Conservation (phyloP, 2,888 invertebrate species). For the Eupithecia inturbata region DNA sequence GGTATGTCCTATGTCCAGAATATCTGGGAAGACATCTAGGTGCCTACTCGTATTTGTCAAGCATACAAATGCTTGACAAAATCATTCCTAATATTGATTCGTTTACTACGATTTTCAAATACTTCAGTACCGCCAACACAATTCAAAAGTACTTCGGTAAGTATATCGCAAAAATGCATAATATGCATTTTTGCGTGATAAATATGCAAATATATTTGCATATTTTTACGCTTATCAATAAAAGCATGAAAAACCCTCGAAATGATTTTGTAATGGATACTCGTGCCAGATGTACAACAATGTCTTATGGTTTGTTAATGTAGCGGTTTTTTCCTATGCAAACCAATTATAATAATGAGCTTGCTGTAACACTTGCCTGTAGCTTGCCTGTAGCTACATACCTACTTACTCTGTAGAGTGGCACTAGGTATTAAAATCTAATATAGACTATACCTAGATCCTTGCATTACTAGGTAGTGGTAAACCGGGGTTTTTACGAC, state of each 20-base stretch:
- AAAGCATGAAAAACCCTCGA: neutral
- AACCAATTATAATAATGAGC: neutral
- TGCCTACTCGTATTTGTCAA: neutral
- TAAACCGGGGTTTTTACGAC: neutral
- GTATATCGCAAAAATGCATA: neutral
- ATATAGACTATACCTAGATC: neutral
- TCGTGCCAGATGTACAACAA: constrained; percentile 3
- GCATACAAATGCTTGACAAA: neutral
- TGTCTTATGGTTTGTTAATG: constrained; percentile 1
- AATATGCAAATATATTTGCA: too few species aligned
- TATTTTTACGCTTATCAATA: neutral
- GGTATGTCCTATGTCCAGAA: neutral
- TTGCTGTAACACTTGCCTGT: constrained; percentile 1
- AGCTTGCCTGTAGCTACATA: neutral
- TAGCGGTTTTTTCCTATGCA: neutral
- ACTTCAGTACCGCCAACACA: neutral
- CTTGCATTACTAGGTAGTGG: neutral
- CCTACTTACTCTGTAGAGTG: neutral
- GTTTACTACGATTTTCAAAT: neutral
- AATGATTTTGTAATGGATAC: neutral
- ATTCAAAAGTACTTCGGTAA: neutral
- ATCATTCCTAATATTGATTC: neutral
- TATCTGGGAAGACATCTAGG: neutral
- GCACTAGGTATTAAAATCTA: neutral
- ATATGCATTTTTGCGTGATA: too few species aligned